Percentiles rank a stretch among this genome's conserved stretches.
phyloP scores from a whole-genome alignment of 64 coral and sea anemone species.

The Cladopsammia gracilis region DNA sequence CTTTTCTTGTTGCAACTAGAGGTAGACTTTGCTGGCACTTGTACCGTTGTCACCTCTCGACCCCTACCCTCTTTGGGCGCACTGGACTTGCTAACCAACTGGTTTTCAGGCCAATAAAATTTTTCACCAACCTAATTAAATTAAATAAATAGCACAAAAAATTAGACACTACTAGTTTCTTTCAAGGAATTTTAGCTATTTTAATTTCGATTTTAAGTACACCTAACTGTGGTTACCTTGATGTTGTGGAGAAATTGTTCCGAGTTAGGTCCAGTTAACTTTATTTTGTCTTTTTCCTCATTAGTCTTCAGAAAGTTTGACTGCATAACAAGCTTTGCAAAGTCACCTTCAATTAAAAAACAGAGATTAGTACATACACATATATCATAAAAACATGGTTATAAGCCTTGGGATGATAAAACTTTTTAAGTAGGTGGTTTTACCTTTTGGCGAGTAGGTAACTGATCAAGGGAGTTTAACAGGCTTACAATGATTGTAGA shows the following conservation, averaged over 20 bases:
- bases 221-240: background rate
- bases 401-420: background rate
- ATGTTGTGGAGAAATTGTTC: background rate
- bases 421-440: too few relatives aligned
- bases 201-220: background rate
- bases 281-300: background rate
- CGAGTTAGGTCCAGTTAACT: background rate
- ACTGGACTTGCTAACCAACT: too few relatives aligned
- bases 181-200: background rate
- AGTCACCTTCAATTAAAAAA: conserved; percentile 7
- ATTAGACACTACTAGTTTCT: background rate
- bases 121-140: too few relatives aligned
- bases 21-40: too few relatives aligned
- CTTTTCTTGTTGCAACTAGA: too few relatives aligned
- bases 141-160: too few relatives aligned
- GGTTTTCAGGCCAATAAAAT: too few relatives aligned
- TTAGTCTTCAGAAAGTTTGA: background rate
- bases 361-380: background rate
- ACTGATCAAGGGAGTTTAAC: too few relatives aligned
- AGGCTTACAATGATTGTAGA: too few relatives aligned
- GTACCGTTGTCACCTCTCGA: too few relatives aligned
- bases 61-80: too few relatives aligned
- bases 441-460: too few relatives aligned
- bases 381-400: background rate
- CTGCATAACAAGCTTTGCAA: background rate